Base-by-base conservation (phyloP, 2,797 vertebrate species). In the Enteromius anoplus region DNA sequence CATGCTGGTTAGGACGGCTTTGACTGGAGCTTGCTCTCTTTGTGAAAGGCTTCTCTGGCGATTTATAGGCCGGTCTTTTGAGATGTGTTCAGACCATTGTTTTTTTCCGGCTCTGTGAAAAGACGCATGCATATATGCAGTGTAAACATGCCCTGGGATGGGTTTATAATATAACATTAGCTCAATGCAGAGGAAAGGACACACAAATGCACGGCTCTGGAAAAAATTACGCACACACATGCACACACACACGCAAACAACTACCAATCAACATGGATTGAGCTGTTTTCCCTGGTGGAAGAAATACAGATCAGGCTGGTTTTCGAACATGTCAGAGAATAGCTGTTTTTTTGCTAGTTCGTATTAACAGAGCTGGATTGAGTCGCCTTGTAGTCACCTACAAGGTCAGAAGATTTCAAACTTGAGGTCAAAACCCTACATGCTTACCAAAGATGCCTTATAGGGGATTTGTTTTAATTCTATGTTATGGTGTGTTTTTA, bases 1-100 rank as follows among this genome's bases (percentile, higher is more conserved):
- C 84, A 84, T 85, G 84, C 87, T 84, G 75, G 86, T 90, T 90
- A 87, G 80, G 12, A 53, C 12, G 64, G 80, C 78, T 78, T 84
- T 86, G 78, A 86, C 37, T 77, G 70, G 72, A 69, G 83, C 75
- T 85, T 86, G 85, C 55, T 83, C 62, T 75, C 81, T 82, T 87
- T 89, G 86, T 87, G 17, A 75, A 65, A 66, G 55, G 34, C 70
- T 66, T 83, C 68, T 82, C 73, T 78, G 64, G 15, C 17, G 1
- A 60, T 64, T 73, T 78, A 76, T 60, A 47, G 62, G 21, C 37
- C 10, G 12, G 58, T 37, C 45, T 84, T 80, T 80, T 66, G 78
- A 79, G 65, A 29, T 45, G 23, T 66, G 49, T n/a, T 80, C 64
- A 51, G 70, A 85, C 1, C 7, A 49, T 81, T 85, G 72, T n/a